Evolutionary conservation across 2,113 vertebrate species (phyloP), one percentile per base, ranked within the genome.

Genomic region (Oxyura jamaicensis): DNA sequence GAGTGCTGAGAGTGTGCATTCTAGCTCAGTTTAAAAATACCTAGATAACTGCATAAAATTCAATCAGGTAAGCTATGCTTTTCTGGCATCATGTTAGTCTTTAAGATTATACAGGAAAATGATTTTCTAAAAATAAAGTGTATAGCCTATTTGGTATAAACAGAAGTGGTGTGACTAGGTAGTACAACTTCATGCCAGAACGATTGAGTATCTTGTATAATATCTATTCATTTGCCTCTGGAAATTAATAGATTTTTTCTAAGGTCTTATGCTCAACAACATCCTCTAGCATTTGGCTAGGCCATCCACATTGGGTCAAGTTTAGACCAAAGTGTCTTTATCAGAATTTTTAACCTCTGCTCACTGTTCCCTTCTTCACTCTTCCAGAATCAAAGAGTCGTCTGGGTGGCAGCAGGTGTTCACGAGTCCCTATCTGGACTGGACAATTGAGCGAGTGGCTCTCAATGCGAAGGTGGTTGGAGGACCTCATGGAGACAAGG

Each of bases 381-480:
- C 44, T 75, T 77, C 44, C 89, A 99, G 99, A 97, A 99, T 99
- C 97, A 99, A 99, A 90, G 99, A 99, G 81, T 99, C 99, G 3
- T 99, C 99, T 35, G 99, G 99, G 42, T 99, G 99, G 99, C 99
- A 99, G 90, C 99, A 99, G 78, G 99, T 99, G 86, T 99, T 99
- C 91, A 99, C 99, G 0, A 99, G 99, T 84, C 99, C 99, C 1
- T 99, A 99, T 48, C 96, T 99, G 79, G 99, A 99, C 76, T 99
- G 99, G 98, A 98, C 98, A 42, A 99, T 99, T 48, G 99, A 99
- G 80, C 98, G 99, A 44, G 98, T 99, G 18, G 99, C 99, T 19
- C 97, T 99, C 9, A 99, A 99, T n/a, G 99, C 99, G 3, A 99
- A 99, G 91, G 99, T 99, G 83, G 99, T 99, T 33, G 99, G 99